Evolutionary conservation across 2,113 vertebrate genomes (phyloP).

Genomic region (Chaetops frenatus): DNA sequence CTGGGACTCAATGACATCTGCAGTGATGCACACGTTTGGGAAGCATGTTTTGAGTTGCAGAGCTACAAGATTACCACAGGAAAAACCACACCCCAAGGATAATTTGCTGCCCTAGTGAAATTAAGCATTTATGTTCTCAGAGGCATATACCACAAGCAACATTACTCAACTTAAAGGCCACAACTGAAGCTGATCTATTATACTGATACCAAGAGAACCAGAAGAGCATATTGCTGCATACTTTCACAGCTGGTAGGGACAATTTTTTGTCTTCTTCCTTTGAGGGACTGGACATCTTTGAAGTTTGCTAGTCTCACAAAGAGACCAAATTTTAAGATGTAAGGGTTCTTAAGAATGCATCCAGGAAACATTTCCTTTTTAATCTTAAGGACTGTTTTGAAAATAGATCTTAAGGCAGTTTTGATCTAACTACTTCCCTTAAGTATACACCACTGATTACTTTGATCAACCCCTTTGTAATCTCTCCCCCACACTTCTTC

Average conservation of each 20-base stretch:
- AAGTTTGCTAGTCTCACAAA: neutral
- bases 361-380: slow-evolving; percentile 39
- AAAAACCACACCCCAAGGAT: neutral
- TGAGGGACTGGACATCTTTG: neutral
- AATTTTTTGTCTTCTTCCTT: neutral
- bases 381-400: neutral
- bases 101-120: neutral
- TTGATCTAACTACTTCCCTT: slow-evolving; percentile 9
- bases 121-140: neutral
- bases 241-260: neutral
- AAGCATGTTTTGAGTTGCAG: neutral
- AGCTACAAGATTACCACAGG: neutral
- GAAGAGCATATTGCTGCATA: neutral
- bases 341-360: neutral
- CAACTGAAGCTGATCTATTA: neutral
- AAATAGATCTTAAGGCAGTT: neutral
- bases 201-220: neutral
- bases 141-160: neutral
- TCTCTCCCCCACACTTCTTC: neutral
- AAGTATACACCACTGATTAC: neutral
- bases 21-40: neutral
- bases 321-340: neutral
- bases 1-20: neutral
- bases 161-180: neutral
- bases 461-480: neutral